phyloP scores from a whole-genome alignment of 2,888 invertebrate species.

The Diogma glabrata region DNA sequence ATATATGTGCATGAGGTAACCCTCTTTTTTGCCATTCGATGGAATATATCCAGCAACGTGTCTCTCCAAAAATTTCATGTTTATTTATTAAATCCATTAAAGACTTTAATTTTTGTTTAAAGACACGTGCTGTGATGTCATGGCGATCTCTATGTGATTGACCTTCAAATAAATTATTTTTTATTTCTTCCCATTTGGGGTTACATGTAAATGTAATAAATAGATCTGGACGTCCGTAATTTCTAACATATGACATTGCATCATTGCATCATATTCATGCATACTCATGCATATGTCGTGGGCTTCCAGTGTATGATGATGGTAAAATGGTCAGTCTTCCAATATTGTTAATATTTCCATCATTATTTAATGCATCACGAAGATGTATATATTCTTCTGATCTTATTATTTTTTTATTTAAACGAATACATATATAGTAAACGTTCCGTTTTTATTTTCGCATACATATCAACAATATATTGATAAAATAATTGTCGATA shows the following conservation, averaged over 20 bases:
- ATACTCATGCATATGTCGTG: conserved; percentile 11
- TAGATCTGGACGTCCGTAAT: not conserved
- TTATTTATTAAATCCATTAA: no score
- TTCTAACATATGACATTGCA: conserved; percentile 7
- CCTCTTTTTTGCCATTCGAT: no score
- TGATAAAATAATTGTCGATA: not conserved
- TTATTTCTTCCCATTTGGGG: no score
- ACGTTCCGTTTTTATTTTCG: not conserved
- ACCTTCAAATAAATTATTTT: no score
- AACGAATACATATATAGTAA: conserved; percentile 21
- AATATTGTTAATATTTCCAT: conserved; percentile 17
- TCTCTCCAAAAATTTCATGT: no score
- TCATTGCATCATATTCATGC: conserved; percentile 5
- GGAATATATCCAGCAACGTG: no score
- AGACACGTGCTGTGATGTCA: no score
- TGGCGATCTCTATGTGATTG: no score
- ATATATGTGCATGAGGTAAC: no score
- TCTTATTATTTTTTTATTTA: conserved; percentile 23
- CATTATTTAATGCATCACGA: conserved; percentile 22
- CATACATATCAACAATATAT: not conserved
- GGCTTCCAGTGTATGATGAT: conserved; percentile 8
- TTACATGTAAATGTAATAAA: no score
- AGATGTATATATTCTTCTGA: conserved; percentile 25
- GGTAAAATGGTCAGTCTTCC: conserved; percentile 7
- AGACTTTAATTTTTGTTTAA: no score